Conservation (phyloP, 2,888 invertebrate species). For the Bruchidius siliquastri region DNA sequence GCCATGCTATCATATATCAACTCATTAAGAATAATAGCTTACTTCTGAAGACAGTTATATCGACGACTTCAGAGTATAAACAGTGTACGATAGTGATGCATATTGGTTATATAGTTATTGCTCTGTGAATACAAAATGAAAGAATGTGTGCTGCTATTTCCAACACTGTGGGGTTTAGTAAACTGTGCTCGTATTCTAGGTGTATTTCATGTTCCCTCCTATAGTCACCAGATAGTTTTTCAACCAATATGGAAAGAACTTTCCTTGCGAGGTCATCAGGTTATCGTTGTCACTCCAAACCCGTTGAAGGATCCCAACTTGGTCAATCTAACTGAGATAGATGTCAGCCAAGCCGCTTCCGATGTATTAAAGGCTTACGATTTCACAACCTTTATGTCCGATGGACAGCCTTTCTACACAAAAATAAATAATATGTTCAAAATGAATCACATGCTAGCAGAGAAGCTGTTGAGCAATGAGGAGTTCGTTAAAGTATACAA, state of each 20-base stretch:
- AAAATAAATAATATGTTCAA: constrained; percentile 25
- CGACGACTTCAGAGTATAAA: too few species aligned
- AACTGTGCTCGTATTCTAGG: constrained; percentile 10
- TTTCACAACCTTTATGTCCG: constrained; percentile 31
- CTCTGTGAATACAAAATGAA: neutral
- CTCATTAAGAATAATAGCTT: too few species aligned
- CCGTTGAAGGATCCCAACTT: constrained; percentile 24
- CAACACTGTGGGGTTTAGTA: neutral
- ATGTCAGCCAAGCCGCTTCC: constrained; percentile 22
- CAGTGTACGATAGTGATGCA: neutral
- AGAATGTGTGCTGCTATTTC: neutral
- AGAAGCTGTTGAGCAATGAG: constrained; percentile 25
- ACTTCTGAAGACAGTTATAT: too few species aligned
- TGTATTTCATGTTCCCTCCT: constrained; percentile 9
- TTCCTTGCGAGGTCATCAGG: constrained; percentile 26
- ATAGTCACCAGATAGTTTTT: constrained; percentile 22
- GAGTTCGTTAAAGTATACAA: constrained; percentile 29
- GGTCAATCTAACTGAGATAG: constrained; percentile 37
- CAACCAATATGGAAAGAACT: constrained; percentile 29
- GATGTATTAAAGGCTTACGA: constrained; percentile 25
- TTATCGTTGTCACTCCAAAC: constrained; percentile 26
- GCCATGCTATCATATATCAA: too few species aligned
- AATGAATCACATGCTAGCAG: constrained; percentile 25
- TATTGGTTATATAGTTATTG: neutral
- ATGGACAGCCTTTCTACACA: constrained; percentile 22